Evolutionary conservation across 2,888 invertebrate genomes (phyloP).

Genomic region (Saturnia pavonia): DNA sequence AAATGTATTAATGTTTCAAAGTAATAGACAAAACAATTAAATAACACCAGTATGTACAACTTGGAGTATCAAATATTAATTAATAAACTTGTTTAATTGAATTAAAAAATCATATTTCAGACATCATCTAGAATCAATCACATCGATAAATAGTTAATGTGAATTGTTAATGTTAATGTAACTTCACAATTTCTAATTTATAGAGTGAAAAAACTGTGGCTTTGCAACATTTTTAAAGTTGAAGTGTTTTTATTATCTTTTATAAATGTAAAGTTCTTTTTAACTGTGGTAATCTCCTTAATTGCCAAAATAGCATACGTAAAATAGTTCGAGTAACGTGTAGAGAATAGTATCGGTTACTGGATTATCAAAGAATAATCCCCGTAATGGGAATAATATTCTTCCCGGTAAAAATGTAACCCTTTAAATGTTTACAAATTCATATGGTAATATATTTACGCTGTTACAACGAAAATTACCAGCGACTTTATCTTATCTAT

Average conservation of each 20-base stretch:
- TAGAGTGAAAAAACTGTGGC: too few species aligned
- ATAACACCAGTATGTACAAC: neutral
- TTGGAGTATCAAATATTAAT: too few species aligned
- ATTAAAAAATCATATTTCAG: neutral
- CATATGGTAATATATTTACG: neutral
- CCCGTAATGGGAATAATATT: neutral
- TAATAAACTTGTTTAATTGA: neutral
- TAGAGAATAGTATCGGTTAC: conserved; percentile 18
- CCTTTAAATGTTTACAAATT: neutral
- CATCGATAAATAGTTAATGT: too few species aligned
- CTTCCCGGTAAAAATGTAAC: neutral
- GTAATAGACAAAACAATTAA: neutral
- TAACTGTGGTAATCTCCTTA: conserved; percentile 80
- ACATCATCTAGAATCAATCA: neutral
- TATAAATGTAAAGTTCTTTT: conserved; percentile 42
- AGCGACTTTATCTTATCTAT: conserved; percentile 27
- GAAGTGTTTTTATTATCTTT: conserved; percentile 1
- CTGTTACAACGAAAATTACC: conserved; percentile 26
- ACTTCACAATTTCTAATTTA: too few species aligned
- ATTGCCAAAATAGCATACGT: conserved; percentile 77
- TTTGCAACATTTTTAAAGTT: neutral
- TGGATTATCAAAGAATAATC: neutral
- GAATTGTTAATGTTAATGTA: too few species aligned
- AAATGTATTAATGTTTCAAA: neutral
- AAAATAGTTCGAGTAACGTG: conserved; percentile 32